Percentiles rank a stretch among this genome's conserved stretches.
Conservation (phyloP, 2,113 vertebrate genomes). For the Laticauda laticaudata region DNA sequence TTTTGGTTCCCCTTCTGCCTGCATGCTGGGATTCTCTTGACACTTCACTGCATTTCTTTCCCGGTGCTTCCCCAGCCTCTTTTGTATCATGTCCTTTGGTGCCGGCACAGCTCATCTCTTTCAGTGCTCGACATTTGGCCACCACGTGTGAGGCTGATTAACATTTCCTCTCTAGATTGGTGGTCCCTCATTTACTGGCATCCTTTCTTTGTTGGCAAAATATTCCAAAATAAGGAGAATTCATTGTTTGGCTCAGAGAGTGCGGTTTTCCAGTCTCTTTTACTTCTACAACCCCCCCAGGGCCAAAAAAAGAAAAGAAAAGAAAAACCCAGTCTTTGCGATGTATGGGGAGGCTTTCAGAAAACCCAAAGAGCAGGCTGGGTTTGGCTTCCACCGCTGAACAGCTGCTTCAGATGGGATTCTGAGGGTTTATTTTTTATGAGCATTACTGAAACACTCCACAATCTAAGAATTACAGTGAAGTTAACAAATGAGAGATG, state of each 20-base stretch:
- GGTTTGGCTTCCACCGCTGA: neutral
- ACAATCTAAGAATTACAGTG: neutral
- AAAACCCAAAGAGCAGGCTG: neutral
- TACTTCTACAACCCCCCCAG: neutral
- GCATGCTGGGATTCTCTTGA: neutral
- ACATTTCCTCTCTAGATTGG: slow-evolving; percentile 31
- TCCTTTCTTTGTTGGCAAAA: slow-evolving; percentile 22
- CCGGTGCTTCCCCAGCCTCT: neutral
- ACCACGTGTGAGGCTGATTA: slow-evolving; percentile 30
- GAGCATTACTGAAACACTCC: neutral
- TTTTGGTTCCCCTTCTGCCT: neutral
- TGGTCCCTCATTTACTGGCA: slow-evolving; percentile 29
- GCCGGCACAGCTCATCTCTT: neutral
- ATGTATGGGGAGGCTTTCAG: neutral
- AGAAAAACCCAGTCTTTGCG: neutral
- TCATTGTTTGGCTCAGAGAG: slow-evolving; percentile 21
- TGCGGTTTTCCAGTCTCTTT: neutral
- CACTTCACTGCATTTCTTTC: neutral
- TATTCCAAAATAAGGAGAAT: slow-evolving; percentile 9
- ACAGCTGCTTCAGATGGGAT: neutral
- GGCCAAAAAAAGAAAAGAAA: neutral
- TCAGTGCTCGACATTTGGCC: slow-evolving; percentile 29
- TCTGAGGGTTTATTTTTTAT: neutral
- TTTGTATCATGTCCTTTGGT: neutral
- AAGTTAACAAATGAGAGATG: neutral